These are phyloP conservation scores for Drosophila glabriapex DNA, from an alignment of 2,888 invertebrate species.

Conservation along the genomic window DNA sequence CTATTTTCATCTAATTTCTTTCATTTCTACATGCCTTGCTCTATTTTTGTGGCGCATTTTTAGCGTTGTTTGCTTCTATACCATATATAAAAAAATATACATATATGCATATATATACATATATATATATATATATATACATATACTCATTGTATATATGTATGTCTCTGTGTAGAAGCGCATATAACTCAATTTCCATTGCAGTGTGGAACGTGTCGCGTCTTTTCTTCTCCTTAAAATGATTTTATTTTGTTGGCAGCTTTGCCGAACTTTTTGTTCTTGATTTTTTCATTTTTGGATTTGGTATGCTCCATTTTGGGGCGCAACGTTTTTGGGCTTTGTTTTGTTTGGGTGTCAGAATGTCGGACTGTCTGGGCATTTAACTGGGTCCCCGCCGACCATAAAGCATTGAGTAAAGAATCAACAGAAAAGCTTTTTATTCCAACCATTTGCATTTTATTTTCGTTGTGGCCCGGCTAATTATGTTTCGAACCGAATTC, in stretches of 20 bases:
- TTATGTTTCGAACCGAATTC: slow-evolving; percentile 37
- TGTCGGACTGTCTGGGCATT: slow-evolving; percentile 16
- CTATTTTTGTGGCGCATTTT: slow-evolving; percentile 77
- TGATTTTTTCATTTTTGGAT: slow-evolving; percentile 23
- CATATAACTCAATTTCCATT: slow-evolving; percentile 71
- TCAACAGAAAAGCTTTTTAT: slow-evolving; percentile 18
- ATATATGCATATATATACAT: slow-evolving; percentile 7
- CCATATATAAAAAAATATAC: slow-evolving; percentile 41
- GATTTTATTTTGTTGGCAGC: slow-evolving; percentile 32
- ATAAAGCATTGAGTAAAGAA: slow-evolving; percentile 27
- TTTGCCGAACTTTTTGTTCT: slow-evolving; percentile 28
- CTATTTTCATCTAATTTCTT: slow-evolving; percentile 78
- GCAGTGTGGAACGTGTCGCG: slow-evolving; percentile 41
- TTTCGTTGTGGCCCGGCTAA: slow-evolving; percentile 30
- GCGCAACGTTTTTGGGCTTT: slow-evolving; percentile 31
- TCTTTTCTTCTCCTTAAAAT: slow-evolving; percentile 33
- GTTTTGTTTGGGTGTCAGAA: slow-evolving; percentile 36
- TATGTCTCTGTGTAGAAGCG: neutral
- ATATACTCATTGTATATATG: slow-evolving; percentile 9
- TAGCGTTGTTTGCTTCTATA: slow-evolving; percentile 63
- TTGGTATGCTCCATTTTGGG: slow-evolving; percentile 44
- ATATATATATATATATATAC: slow-evolving; percentile 6
- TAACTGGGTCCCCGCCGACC: slow-evolving; percentile 38
- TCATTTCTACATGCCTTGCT: slow-evolving; percentile 74
- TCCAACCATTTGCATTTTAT: slow-evolving; percentile 19